Evolutionary conservation across 2,888 invertebrate species (phyloP), one percentile per base, ranked within the genome.

Genomic region (Melolontha melolontha): DNA sequence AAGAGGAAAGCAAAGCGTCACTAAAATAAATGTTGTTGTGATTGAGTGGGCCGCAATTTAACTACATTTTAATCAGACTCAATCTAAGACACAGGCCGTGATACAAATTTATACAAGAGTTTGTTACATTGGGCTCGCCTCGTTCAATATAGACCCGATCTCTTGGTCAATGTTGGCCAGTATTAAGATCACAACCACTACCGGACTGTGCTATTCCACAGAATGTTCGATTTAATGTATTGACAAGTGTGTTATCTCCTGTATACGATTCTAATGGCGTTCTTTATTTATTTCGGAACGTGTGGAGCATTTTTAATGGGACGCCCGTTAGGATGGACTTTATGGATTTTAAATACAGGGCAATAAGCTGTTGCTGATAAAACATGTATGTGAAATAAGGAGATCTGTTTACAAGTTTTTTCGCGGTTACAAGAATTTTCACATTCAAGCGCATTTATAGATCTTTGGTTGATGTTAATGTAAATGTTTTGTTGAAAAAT

Each of bases 61-160:
- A 83, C 81, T 80, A 82, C 82, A 79, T 79, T 82, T 82, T 83
- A 83, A 83, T 83, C 82, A 81, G 79, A 73, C 75, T 76, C 81
- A 80, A 82, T 83, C 82, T 81, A 79, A 80, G 79, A 81, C 81
- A 82, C 80, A 62, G 79, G 78, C 80, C 75, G 78, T 78, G 81
- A 82, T 82, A 83, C 83, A 82, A 83, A 83, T 83, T 82, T 83
- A 81, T 82, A 83, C 82, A 82, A 82, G 81, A 77, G 79, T 79
- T 79, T 74, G 79, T 80, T 79, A 79, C 79, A 78, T 80, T 78
- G 80, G 80, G 77, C 80, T 80, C 77, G 79, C 76, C 79, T 80
- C 78, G 72, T 75, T 75, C 78, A 76, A 79, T 80, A 62, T 69
- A 75, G 76, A 67, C 74, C 81, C 75, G 69, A 59, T 66, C 47